A percentile compares a stretch with the other conserved stretches of the same genome.
Evolutionary conservation across 2,888 invertebrate species (phyloP).

Genomic region (Eilema griseolum): DNA sequence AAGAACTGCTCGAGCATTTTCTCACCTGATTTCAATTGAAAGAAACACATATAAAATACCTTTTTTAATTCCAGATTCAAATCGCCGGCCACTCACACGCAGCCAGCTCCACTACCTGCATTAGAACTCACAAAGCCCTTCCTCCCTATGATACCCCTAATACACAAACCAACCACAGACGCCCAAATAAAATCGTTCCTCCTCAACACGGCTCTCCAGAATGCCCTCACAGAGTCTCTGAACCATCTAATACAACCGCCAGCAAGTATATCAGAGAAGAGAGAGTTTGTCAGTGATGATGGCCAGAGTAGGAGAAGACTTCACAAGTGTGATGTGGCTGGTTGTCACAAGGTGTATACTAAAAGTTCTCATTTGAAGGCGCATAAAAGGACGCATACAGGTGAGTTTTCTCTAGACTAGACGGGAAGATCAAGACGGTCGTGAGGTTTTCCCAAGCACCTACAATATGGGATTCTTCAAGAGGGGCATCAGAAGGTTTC

Average conservation of each 20-base stretch:
- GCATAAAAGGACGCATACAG: conserved; percentile 96
- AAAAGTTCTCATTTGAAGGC: conserved; percentile 97
- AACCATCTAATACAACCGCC: conserved; percentile 59
- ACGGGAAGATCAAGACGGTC: no score
- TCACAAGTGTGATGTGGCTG: conserved; percentile 95
- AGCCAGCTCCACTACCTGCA: conserved; percentile 34
- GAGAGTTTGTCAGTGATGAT: conserved; percentile 52
- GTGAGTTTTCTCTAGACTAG: no score
- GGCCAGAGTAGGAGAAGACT: conserved; percentile 90
- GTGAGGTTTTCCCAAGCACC: no score
- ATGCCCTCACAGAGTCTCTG: conserved; percentile 69
- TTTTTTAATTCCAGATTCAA: background rate
- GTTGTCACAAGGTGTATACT: conserved; percentile 97
- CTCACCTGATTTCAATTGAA: no score
- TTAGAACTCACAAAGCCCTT: conserved; percentile 55
- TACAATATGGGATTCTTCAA: no score
- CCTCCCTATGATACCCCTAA: conserved; percentile 64
- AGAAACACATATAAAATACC: background rate
- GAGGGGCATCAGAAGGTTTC: no score
- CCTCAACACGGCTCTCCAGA: conserved; percentile 76
- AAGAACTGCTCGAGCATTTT: no score
- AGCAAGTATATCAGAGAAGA: conserved; percentile 27
- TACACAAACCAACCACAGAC: conserved; percentile 61
- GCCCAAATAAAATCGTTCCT: conserved; percentile 73
- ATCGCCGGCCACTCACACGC: conserved; percentile 35